Conservation (phyloP, 2,888 invertebrate genomes). For the Campoplex capitator region DNA sequence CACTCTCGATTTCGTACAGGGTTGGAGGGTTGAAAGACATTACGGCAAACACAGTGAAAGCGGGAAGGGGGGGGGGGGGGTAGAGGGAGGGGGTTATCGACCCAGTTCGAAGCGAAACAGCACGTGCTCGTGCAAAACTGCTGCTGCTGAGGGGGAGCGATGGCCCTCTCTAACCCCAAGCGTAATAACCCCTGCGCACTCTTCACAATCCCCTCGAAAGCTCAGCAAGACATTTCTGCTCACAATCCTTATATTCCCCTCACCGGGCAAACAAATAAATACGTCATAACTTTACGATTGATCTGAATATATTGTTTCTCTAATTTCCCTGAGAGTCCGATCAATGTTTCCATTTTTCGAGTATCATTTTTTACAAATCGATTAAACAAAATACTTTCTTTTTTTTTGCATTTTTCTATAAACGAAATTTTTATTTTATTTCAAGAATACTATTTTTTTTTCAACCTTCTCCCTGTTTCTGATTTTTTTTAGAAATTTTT, state of each 20-base stretch:
- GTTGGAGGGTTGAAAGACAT: slow-evolving; percentile 68
- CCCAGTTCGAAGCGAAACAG: slow-evolving; percentile 65
- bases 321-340: neutral
- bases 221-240: slow-evolving; percentile 17
- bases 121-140: slow-evolving; percentile 56
- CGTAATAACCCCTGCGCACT: slow-evolving; percentile 70
- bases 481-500: too few species aligned
- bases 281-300: neutral
- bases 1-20: slow-evolving; percentile 72
- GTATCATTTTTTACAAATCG: neutral
- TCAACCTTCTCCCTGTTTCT: too few species aligned
- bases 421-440: too few species aligned
- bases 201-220: slow-evolving; percentile 40
- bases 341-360: neutral
- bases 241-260: slow-evolving; percentile 29
- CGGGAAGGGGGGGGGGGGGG: too few species aligned
- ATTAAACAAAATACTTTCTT: too few species aligned
- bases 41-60: slow-evolving; percentile 47
- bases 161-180: slow-evolving; percentile 67
- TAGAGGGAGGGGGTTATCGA: slow-evolving; percentile 69
- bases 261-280: slow-evolving; percentile 14
- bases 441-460: too few species aligned
- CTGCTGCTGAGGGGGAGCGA: slow-evolving; percentile 23
- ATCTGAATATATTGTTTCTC: neutral
- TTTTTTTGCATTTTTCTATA: too few species aligned